These are phyloP conservation scores for Kryptolebias ocellatus DNA, from an alignment of 2,797 vertebrate species.

Conservation along the genomic window DNA sequence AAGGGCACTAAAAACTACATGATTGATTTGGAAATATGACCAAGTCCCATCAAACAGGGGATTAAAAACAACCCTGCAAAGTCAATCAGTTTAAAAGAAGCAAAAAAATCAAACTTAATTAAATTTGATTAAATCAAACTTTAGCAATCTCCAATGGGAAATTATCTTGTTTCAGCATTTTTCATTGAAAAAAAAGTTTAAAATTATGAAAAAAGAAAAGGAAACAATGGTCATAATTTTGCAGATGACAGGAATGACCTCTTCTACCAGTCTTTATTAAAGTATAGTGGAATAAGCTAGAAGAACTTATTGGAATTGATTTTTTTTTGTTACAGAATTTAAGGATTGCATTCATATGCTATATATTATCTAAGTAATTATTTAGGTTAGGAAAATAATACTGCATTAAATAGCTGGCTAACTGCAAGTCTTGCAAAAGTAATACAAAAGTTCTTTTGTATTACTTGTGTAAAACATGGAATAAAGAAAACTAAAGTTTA, in stretches of 20 bases:
- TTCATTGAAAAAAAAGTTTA: not conserved
- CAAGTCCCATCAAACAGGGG: not conserved
- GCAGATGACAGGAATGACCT: not conserved
- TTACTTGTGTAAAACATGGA: no score
- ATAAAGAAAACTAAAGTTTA: no score
- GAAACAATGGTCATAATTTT: not conserved
- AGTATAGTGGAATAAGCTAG: no score
- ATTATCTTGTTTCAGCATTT: not conserved
- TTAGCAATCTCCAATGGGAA: not conserved
- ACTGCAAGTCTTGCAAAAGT: not conserved
- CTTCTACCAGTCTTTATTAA: not conserved
- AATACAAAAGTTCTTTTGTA: no score
- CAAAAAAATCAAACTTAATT: not conserved
- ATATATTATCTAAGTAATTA: not conserved
- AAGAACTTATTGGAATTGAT: no score
- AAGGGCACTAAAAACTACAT: constrained; percentile 40
- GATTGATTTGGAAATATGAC: not conserved
- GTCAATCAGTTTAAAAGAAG: not conserved
- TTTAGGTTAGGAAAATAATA: not conserved
- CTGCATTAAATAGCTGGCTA: not conserved
- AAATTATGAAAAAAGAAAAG: not conserved
- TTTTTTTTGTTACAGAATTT: not conserved
- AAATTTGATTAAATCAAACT: not conserved
- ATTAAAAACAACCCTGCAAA: not conserved
- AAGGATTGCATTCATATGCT: not conserved